These are phyloP conservation scores for Gobio occitaniae DNA, from an alignment of 2,797 vertebrate species.

Conservation along the genomic window DNA sequence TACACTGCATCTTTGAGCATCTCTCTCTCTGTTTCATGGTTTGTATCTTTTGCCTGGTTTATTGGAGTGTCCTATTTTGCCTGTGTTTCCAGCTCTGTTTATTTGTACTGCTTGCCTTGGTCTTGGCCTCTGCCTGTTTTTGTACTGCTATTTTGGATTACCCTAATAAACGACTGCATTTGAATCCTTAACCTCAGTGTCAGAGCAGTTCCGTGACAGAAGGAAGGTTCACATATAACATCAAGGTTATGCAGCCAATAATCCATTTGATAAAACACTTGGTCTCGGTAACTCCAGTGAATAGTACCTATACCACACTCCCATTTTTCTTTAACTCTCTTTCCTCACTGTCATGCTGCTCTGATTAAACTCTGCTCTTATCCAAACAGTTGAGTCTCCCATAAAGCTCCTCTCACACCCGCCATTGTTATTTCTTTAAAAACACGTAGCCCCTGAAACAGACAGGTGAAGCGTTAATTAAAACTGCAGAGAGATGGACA, in stretches of 20 bases:
- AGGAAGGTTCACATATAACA: not conserved
- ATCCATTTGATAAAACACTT: not conserved
- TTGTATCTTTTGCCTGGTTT: no score
- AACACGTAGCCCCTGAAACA: not conserved
- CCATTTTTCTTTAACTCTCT: not conserved
- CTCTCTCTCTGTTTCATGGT: no score
- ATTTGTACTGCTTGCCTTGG: no score
- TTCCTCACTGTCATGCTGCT: not conserved
- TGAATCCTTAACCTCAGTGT: no score
- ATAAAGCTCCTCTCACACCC: conserved; percentile 11
- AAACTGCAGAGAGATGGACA: conserved; percentile 32
- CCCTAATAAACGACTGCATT: no score
- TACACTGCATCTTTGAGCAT: no score
- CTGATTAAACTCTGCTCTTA: conserved; percentile 9
- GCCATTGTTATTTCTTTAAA: conserved; percentile 11
- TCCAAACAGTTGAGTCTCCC: conserved; percentile 2
- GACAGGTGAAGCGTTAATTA: conserved; percentile 2
- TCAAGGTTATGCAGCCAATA: not conserved
- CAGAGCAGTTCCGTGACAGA: no score
- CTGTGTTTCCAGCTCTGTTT: no score
- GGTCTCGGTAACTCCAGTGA: not conserved
- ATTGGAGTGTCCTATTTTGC: no score
- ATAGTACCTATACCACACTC: not conserved
- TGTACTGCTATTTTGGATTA: no score
- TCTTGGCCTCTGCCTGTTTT: no score